Base-by-base conservation (phyloP, 2,113 vertebrate species). In the Hypocryptadius cinnamomeus region DNA sequence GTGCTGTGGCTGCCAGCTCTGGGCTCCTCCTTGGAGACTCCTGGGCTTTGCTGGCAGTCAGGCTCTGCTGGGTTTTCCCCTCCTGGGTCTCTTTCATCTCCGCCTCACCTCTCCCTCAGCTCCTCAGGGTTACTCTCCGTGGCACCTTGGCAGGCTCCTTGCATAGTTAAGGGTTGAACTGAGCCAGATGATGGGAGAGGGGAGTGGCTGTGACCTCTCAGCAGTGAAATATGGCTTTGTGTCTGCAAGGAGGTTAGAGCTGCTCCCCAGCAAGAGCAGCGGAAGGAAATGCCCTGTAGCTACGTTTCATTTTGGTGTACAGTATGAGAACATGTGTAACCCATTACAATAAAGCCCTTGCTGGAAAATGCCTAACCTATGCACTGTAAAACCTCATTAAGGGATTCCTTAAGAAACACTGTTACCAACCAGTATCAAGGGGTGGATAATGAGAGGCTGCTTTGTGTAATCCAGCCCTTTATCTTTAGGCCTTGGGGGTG, bases 331-430 rank as follows among this genome's bases (percentile, higher is more conserved):
- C 96, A 97, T 96, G 91, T 97, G 97, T 81, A 96, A 97, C 85
- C 92, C 85, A 97, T 97, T 97, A 97, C 92, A 84, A 92, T 85
- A 95, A 97, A 95, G 95, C 96, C 79, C 93, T 95, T 65, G 74
- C 94, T 97, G 92, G 95, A 96, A 97, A 94, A 85, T 90, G 91
- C 88, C 93, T 95, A 96, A 97, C 95, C 96, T 97, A 89, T 95
- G 94, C 93, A 96, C 91, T 95, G 85, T 94, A 96, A 96, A 94
- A 95, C 91, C 89, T 95, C 96, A 96, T 97, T 96, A 97, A 96
- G 92, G 85, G 95, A 95, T 92, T 94, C 92, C 79, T 95, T 94
- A 73, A 85, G 90, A 96, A 96, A 91, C 92, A 93, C 79, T 81
- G 89, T 95, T 94, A 85, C 92, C 82, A 73, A 87, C 74, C 80